A percentile compares a stretch with the other conserved stretches of the same genome.
Evolutionary conservation across 2,797 vertebrate genomes (phyloP).

Genomic region (Cyclura pinguis): DNA sequence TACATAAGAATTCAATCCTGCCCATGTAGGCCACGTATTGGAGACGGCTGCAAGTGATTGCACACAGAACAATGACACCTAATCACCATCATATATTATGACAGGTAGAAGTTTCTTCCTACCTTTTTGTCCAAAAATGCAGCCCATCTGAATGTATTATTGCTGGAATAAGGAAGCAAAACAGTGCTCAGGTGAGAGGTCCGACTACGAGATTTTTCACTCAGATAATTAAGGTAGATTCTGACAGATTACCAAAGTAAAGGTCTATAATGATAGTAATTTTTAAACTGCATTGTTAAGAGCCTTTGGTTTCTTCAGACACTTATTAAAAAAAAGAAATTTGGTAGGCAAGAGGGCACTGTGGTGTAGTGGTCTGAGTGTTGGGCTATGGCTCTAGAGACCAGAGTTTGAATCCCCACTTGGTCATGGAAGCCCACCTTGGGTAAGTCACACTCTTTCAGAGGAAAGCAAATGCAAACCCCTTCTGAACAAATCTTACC

Average conservation of each 20-base stretch:
- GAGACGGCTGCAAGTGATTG: background rate
- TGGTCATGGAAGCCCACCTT: no score
- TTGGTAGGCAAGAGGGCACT: no score
- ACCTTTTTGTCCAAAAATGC: background rate
- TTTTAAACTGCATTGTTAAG: background rate
- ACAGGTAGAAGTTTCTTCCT: background rate
- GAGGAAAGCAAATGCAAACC: no score
- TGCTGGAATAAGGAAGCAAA: background rate
- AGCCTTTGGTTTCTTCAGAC: background rate
- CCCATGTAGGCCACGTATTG: background rate
- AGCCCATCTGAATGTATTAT: background rate
- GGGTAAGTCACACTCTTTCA: no score
- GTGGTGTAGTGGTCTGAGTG: no score
- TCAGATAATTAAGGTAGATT: background rate
- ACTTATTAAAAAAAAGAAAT: background rate
- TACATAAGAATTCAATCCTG: background rate
- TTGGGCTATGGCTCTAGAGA: no score
- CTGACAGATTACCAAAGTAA: background rate
- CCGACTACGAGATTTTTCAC: background rate
- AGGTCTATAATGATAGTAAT: background rate
- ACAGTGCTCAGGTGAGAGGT: no score
- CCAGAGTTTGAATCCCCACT: no score
- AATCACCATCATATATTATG: background rate
- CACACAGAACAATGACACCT: background rate
- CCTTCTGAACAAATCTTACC: no score